A percentile compares a stretch with the other conserved stretches of the same genome.
Conservation (phyloP, 2,797 vertebrate species). For the Bovichtus diacanthus region DNA sequence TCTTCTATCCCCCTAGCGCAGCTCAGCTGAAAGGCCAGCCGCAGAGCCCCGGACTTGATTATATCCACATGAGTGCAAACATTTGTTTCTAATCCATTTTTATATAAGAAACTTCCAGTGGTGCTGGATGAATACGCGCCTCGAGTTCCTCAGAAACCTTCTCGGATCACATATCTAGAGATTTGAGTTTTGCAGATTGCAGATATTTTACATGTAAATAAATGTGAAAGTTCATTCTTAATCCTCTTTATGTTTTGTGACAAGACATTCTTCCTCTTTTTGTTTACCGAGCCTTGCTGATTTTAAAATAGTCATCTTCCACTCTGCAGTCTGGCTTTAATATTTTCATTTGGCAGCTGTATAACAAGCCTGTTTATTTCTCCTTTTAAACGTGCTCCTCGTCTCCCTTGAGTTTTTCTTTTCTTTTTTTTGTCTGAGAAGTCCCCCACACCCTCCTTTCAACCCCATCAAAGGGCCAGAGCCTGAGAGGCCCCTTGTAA, state of each 20-base stretch:
- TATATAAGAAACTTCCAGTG: conserved; percentile 86
- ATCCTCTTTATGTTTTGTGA: conserved; percentile 49
- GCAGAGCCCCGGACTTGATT: conserved; percentile 81
- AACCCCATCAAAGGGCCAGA: conserved; percentile 74
- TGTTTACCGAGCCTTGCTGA: conserved; percentile 33
- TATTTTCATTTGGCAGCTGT: conserved; percentile 70
- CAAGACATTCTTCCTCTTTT: conserved; percentile 26
- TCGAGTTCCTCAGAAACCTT: conserved; percentile 63
- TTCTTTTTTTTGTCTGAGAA: conserved; percentile 45
- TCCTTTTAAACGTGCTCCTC: conserved; percentile 47
- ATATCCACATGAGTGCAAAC: conserved; percentile 86
- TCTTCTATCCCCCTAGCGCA: conserved; percentile 50
- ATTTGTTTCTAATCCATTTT: conserved; percentile 86
- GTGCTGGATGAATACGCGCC: conserved; percentile 73
- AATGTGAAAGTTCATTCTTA: conserved; percentile 17
- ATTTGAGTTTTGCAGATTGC: conserved; percentile 40
- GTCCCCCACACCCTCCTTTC: conserved; percentile 59
- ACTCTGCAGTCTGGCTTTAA: conserved; percentile 61
- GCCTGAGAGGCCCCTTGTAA: conserved; percentile 78
- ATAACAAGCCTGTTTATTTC: conserved; percentile 58
- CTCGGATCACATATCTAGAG: conserved; percentile 59
- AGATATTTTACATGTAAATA: conserved; percentile 47
- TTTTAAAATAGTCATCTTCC: conserved; percentile 33
- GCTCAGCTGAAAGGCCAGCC: conserved; percentile 78
- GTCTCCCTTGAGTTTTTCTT: conserved; percentile 33